Conservation (phyloP, 2,888 invertebrate species). For the Polia nebulosa region DNA sequence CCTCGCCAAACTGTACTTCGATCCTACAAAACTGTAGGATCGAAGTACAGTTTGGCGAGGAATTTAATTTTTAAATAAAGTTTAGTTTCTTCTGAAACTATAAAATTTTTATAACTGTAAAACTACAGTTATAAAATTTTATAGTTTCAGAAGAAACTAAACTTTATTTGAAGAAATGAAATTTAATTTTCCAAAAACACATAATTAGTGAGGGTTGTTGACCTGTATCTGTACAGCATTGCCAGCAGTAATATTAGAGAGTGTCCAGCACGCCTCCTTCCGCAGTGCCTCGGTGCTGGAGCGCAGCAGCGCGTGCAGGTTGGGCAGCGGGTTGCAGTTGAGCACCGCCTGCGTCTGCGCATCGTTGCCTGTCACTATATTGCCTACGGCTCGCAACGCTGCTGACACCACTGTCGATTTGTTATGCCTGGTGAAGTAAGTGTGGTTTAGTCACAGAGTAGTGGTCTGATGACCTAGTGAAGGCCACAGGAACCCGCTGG, state of each 20-base stretch:
- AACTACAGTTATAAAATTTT: no score
- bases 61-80: no score
- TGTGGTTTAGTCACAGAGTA: background rate
- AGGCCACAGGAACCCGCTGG: background rate
- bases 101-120: no score
- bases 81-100: no score
- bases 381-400: conserved; percentile 98
- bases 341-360: conserved; percentile 98
- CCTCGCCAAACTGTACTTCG: no score
- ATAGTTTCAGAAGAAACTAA: background rate
- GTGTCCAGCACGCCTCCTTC: conserved; percentile 99
- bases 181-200: background rate
- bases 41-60: no score
- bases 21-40: no score
- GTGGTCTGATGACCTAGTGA: background rate
- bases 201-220: background rate
- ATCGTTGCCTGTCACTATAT: conserved; percentile 99
- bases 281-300: conserved; percentile 96
- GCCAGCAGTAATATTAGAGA: conserved; percentile 99
- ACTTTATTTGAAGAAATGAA: background rate
- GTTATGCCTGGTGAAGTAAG: conserved; percentile 92
- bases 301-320: conserved; percentile 93
- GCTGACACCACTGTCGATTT: conserved; percentile 97
- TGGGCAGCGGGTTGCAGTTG: conserved; percentile 97
- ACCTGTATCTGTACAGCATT: conserved; percentile 98